Evolutionary conservation across 2,113 vertebrate species (phyloP).

Genomic region (Alligator sinensis): DNA sequence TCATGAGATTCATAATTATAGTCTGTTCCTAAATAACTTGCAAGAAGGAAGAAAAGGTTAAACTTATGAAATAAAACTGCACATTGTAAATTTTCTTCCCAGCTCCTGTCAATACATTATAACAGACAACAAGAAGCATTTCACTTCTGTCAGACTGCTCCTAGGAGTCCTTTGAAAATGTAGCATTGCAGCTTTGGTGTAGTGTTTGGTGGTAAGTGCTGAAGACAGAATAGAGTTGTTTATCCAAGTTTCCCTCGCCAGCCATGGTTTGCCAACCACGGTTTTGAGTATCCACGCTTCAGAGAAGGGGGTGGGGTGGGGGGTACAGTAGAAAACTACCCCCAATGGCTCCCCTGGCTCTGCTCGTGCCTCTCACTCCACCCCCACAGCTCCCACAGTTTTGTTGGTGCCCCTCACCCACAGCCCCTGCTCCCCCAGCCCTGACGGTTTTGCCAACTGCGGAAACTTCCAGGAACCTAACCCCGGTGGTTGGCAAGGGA

Average conservation of each 20-base stretch:
- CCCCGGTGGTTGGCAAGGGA: too few relatives aligned
- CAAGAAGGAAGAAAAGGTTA: not conserved
- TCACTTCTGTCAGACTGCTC: slow-evolving; percentile 23
- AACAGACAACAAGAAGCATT: not conserved
- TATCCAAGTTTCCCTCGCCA: not conserved
- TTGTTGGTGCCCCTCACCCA: too few relatives aligned
- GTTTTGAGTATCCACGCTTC: too few relatives aligned
- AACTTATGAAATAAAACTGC: not conserved
- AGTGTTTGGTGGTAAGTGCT: slow-evolving; percentile 52
- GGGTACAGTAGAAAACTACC: too few relatives aligned
- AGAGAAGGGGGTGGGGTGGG: too few relatives aligned
- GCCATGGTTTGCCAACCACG: too few relatives aligned
- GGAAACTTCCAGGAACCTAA: too few relatives aligned
- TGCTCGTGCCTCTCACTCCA: too few relatives aligned
- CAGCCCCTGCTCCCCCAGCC: too few relatives aligned
- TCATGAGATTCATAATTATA: not conserved
- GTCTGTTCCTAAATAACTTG: not conserved
- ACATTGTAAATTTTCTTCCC: not conserved
- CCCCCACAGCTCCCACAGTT: too few relatives aligned
- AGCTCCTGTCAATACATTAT: not conserved
- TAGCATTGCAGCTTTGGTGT: not conserved
- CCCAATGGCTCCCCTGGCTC: too few relatives aligned
- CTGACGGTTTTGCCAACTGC: too few relatives aligned
- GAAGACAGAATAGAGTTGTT: not conserved
- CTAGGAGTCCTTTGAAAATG: slow-evolving; percentile 50